Evolutionary conservation across 2,113 vertebrate species (phyloP).

Genomic region (Eonycteris spelaea): DNA sequence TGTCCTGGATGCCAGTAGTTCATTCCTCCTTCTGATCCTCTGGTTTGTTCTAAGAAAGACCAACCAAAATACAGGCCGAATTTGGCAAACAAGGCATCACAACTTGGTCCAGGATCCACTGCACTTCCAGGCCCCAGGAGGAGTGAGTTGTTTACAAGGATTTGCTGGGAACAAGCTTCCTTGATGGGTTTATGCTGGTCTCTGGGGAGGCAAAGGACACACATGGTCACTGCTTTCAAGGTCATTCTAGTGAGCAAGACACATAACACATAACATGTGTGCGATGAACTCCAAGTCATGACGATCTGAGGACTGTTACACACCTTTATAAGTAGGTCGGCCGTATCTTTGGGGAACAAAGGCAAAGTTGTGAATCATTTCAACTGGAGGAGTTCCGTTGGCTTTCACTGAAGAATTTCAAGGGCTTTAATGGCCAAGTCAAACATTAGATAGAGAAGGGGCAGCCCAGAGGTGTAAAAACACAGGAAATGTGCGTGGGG

Average conservation of each 20-base stretch:
- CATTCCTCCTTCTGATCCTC: not conserved
- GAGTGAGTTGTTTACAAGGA: not conserved
- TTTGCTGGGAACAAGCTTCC: not conserved
- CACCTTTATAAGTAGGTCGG: not conserved
- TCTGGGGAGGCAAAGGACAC: not conserved
- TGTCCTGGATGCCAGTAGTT: not conserved
- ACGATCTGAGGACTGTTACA: not conserved
- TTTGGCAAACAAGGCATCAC: not conserved
- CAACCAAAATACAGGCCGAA: no score
- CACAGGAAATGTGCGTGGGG: not conserved
- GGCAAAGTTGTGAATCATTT: not conserved
- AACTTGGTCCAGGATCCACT: not conserved
- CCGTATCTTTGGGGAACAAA: not conserved
- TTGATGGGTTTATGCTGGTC: not conserved
- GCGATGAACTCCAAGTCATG: not conserved
- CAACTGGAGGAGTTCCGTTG: not conserved
- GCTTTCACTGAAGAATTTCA: not conserved
- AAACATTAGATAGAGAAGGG: not conserved
- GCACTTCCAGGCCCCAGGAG: no score
- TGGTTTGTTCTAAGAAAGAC: not conserved
- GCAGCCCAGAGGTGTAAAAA: not conserved
- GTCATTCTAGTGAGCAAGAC: not conserved
- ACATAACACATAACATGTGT: rapidly evolving
- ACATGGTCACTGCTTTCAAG: not conserved
- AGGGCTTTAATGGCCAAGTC: not conserved